Base-by-base conservation (phyloP, 1,140 invertebrate species). In the Coenobita brevimanus region DNA sequence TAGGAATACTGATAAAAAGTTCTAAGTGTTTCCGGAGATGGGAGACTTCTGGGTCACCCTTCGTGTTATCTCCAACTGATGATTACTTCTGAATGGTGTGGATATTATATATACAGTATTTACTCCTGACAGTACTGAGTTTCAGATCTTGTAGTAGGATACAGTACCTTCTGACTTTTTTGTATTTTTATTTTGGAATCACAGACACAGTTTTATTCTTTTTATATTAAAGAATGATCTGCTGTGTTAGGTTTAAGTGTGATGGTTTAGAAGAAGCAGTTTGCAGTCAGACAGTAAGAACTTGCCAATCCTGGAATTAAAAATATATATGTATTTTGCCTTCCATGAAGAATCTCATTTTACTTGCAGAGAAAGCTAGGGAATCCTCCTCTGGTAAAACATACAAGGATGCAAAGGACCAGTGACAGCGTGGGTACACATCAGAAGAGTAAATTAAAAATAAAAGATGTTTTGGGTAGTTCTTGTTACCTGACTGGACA, bases 1-100 rank as follows among this genome's bases (percentile, higher is more conserved):
- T 87, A 87, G 75, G 46, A 76, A 76, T 85, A 85, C 76, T 76
- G 82, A 85, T 85, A 76, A 67, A 83, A 85, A 50, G 75, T 64
- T 85, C 30, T 80, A 71, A 80, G 67, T 87, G 76, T 80, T 87
- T 54, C 43, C 41, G 46, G 75, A 87, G 75, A 87, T 81, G 76
- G 67, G 84, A 87, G 75, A 76, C 64, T 87, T 64, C 50, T 67
- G 75, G 62, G 54, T 57, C 60, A 69, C 64, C 76, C 84, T 76
- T 17, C 80, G 84, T 85, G 79, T 79, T 80, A 64, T 80, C 76
- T 64, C 50, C 50, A 33, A 38, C 27, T 50, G 62, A 64, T 83
- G 67, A 83, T 73, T 46, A 87, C 64, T 79, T 46, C 79, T 87
- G 36, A 76, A 46, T 87, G 64, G 84, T 87, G 84, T 87, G 76